Evolutionary conservation across 2,113 vertebrate genomes (phyloP), one percentile per base, ranked within the genome.

Genomic region (Dissostichus mawsoni): DNA sequence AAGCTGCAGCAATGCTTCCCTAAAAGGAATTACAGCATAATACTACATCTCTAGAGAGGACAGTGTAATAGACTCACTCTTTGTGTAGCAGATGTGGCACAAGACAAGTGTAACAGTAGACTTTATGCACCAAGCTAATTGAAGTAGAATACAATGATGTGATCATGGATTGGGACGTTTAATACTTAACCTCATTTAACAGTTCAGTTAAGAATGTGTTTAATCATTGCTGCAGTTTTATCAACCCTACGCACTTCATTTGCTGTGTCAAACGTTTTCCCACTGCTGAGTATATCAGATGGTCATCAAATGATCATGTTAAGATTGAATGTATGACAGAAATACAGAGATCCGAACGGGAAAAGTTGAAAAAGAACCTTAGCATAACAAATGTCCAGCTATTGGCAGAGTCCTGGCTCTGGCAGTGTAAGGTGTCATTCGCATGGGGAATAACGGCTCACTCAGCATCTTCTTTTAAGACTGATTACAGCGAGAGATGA

Each of bases 351-450:
- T 48, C 62, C 3, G 1, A 81, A 78, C 20, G 51, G 59, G 45
- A 50, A 11, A 74, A 80, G 68, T 50, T 69, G 72, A 87, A 74
- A 83, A 52, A 51, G 59, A 33, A 65, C 78, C 86, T 89, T 75
- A 69, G 67, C 81, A 82, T 87, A 80, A 90, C 70, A 88, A 87
- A 84, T 80, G 74, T 56, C 58, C 55, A 11, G 52, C 70, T 80
- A 29, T 72, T 80, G 79, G 77, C 81, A 69, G 57, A 23, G 69
- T 55, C 48, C 63, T 47, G 55, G 61, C 78, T 74, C 48, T 23
- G 58, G 72, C 59, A 56, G 61, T 77, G 74, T 58, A 17, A 50
- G 67, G 74, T 77, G 81, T 83, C 82, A 41, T 41, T 64, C 63
- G 25, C 23, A 74, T 29, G 68, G 74, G 79, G 83, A 92, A 81